Conservation (phyloP, 2,888 invertebrate species). For the Dicyrtoma fusca region DNA sequence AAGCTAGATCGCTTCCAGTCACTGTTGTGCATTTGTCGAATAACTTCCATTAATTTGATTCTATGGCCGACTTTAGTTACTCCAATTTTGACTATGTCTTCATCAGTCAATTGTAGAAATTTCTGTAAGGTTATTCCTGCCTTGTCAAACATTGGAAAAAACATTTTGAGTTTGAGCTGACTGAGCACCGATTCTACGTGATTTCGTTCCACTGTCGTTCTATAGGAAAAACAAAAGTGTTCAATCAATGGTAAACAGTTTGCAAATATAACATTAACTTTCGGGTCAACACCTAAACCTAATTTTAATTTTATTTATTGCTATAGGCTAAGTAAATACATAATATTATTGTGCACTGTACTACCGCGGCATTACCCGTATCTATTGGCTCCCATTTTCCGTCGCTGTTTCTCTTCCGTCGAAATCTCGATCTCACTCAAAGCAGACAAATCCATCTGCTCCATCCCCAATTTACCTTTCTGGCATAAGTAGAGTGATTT, state of each 20-base stretch:
- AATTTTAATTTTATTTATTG: too few species aligned
- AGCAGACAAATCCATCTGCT: not conserved
- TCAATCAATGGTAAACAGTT: too few species aligned
- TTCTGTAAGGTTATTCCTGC: constrained; percentile 36
- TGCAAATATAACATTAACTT: too few species aligned
- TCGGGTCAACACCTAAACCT: too few species aligned
- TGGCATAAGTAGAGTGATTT: constrained; percentile 1
- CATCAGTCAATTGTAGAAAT: constrained; percentile 41
- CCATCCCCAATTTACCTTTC: not conserved
- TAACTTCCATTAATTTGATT: constrained; percentile 35
- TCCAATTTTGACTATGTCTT: constrained; percentile 40
- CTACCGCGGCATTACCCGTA: not conserved
- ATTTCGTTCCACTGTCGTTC: not conserved
- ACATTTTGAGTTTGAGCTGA: constrained; percentile 32
- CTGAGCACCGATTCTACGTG: constrained; percentile 35
- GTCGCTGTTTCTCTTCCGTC: not conserved
- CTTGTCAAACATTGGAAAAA: constrained; percentile 36
- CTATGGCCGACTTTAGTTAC: constrained; percentile 38
- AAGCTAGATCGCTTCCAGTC: constrained; percentile 38
- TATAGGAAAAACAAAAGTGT: not conserved
- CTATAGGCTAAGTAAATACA: too few species aligned
- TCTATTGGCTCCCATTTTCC: not conserved
- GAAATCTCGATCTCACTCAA: constrained; percentile 6
- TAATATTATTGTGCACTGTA: too few species aligned
- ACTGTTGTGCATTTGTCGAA: constrained; percentile 36